phyloP scores from a whole-genome alignment of 92 coral and sea anemone genomes.

The Epizoanthus ramosus region DNA sequence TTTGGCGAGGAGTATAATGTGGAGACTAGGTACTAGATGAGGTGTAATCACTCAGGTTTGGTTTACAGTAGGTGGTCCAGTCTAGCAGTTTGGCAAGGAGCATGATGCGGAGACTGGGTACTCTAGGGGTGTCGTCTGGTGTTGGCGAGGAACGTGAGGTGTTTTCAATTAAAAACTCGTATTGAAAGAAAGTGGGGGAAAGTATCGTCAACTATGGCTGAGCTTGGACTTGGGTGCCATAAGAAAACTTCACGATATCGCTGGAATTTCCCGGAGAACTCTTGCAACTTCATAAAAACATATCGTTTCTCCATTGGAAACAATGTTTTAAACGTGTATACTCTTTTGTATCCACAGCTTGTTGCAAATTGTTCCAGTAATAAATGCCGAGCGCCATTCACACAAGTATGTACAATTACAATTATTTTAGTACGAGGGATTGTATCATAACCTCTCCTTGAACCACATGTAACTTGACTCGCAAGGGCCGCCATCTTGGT shows the following conservation, averaged over 20 bases:
- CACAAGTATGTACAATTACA: slow-evolving; percentile 64
- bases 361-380: slow-evolving; percentile 80
- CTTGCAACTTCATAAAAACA: too few species aligned
- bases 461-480: background rate
- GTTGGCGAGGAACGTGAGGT: background rate
- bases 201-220: too few species aligned
- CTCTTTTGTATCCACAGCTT: slow-evolving; percentile 56
- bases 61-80: too few species aligned
- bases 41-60: background rate
- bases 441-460: background rate
- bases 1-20: background rate
- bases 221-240: too few species aligned
- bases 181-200: background rate
- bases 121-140: too few species aligned
- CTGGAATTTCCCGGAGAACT: too few species aligned
- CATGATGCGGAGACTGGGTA: too few species aligned
- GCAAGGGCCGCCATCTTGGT: too few species aligned
- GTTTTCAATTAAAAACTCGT: background rate
- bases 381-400: slow-evolving; percentile 92
- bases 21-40: too few species aligned
- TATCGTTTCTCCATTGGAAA: too few species aligned
- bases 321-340: background rate
- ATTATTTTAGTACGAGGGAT: background rate
- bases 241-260: too few species aligned
- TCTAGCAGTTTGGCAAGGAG: background rate